These are phyloP conservation scores for Spilogale gracilis DNA, from an alignment of 2,113 vertebrate genomes.

Conservation along the genomic window DNA sequence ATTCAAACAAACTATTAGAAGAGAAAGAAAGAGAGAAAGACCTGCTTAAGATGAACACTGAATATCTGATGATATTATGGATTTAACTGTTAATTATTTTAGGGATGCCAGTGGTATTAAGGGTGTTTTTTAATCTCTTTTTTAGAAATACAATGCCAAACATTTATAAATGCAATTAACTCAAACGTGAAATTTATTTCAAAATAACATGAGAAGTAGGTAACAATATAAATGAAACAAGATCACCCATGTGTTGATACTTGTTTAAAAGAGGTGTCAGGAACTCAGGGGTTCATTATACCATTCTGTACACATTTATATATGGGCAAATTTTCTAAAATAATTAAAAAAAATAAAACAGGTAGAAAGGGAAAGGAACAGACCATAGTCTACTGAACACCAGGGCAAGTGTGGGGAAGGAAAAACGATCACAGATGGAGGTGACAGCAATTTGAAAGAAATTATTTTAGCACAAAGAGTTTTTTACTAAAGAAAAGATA, in stretches of 20 bases:
- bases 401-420: not conserved
- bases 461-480: not conserved
- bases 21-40: not conserved
- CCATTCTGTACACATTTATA: not conserved
- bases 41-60: not conserved
- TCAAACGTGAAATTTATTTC: not conserved
- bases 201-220: not conserved
- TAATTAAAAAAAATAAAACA: not conserved
- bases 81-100: slow-evolving; percentile 30
- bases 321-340: not conserved
- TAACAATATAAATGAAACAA: not conserved
- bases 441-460: not conserved
- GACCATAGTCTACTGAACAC: not conserved
- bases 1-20: not conserved
- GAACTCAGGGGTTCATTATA: not conserved
- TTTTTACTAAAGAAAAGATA: not conserved
- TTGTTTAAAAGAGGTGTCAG: not conserved
- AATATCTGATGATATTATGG: not conserved
- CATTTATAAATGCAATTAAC: slow-evolving; percentile 7
- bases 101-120: not conserved
- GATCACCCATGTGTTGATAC: not conserved
- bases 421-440: not conserved
- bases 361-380: not conserved
- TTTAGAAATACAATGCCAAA: slow-evolving; percentile 5
- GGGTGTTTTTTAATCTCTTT: not conserved